Evolutionary conservation across 1,140 invertebrate genomes (phyloP), one percentile per base, ranked within the genome.

Genomic region (Euura saliciscinereae): DNA sequence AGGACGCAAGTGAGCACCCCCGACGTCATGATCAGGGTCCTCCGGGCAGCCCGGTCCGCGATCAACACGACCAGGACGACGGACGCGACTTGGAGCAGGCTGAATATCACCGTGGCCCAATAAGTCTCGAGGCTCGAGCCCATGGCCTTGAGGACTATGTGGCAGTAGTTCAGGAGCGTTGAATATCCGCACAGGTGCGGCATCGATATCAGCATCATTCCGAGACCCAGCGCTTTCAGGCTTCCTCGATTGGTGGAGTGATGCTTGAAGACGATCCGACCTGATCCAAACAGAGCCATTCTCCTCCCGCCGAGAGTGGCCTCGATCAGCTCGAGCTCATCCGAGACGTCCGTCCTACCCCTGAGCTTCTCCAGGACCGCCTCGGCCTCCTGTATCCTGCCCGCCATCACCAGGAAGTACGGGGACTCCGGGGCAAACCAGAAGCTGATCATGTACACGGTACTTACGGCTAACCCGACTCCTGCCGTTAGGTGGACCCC

Each of bases 121-220:
- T 88, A 80, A 45, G 73, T 73, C 5, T 87, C 73, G 0, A 89
- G 77, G 4, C 75, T 80, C n/a, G 84, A 88, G 65, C 90, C 90
- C 11, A 89, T 87, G 72, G 86, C 82, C n/a, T 90, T 87, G 78
- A 95, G 93, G 78, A 95, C 94, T 64, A 90, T 87, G 65, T 93
- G 91, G 0, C 92, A 89, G 79, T 94, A 94, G 7, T 91, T 90
- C 77, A 93, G 91, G 42, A 95, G 88, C 2, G 91, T 90, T 66
- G 92, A 91, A 51, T 92, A 93, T 2, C 93, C 92, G 67, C 90
- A 92, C 66, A 94, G 89, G 77, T 94, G 91, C 75, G 95, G 93
- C 10, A 92, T 91, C 8, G 91, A 84, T 77, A 93, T 89, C 72
- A 94, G 86, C 6, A 90, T 87, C 59, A 91, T 77, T n/a, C 91